These are phyloP conservation scores for Drosophila nikananu DNA, from an alignment of 1,140 invertebrate genomes.

Conservation along the genomic window DNA sequence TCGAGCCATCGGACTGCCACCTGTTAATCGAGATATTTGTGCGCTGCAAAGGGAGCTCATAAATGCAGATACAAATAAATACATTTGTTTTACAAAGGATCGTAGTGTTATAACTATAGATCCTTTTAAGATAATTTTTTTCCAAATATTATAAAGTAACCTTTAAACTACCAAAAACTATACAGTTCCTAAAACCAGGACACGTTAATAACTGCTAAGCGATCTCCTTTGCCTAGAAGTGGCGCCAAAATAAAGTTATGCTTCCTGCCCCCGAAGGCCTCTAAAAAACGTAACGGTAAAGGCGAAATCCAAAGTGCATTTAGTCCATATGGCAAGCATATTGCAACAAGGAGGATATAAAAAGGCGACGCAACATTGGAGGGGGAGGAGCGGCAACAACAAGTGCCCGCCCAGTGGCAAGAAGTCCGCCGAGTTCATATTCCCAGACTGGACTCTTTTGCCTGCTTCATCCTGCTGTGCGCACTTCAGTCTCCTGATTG, in stretches of 20 bases:
- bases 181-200: not conserved
- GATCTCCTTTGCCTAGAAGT: not conserved
- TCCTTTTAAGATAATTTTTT: not conserved
- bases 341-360: slow-evolving; percentile 56
- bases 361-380: slow-evolving; percentile 24
- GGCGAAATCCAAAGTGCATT: slow-evolving; percentile 42
- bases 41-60: not conserved
- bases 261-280: not conserved
- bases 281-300: slow-evolving; percentile 47
- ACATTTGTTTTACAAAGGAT: not conserved
- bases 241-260: slow-evolving; percentile 17
- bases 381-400: slow-evolving; percentile 51
- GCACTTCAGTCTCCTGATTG: slow-evolving; percentile 45
- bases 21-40: slow-evolving; percentile 14
- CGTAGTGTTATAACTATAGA: not conserved
- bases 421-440: slow-evolving; percentile 7
- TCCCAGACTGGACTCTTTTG: slow-evolving; percentile 19
- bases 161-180: not conserved
- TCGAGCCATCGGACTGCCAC: slow-evolving; percentile 1
- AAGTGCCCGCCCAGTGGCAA: slow-evolving; percentile 59
- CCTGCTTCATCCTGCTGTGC: slow-evolving; percentile 66
- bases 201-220: not conserved
- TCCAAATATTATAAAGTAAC: not conserved
- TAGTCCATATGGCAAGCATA: slow-evolving; percentile 78
- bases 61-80: not conserved